Evolutionary conservation across 1,140 invertebrate species (phyloP).

Genomic region (Polypedilum vanderplanki): DNA sequence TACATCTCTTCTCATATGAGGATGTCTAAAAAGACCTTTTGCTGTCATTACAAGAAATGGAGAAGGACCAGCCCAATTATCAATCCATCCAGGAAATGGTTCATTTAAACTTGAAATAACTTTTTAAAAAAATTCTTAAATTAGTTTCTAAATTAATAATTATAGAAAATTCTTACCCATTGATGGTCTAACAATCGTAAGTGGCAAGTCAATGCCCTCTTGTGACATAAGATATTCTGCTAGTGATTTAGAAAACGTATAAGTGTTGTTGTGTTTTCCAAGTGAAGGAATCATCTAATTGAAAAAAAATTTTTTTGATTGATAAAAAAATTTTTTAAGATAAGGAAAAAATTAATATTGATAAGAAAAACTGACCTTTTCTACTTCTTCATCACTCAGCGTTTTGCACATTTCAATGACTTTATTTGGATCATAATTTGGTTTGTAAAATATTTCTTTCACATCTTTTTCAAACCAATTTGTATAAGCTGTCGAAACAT

Average conservation of each 20-base stretch:
- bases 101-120: too few relatives aligned
- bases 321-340: conserved; percentile 27
- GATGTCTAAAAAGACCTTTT: too few relatives aligned
- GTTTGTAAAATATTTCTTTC: conserved; percentile 61
- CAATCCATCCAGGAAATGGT: too few relatives aligned
- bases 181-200: conserved; percentile 58
- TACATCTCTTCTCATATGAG: too few relatives aligned
- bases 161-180: conserved; percentile 77
- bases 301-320: background rate
- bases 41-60: too few relatives aligned
- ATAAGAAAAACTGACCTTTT: conserved; percentile 38
- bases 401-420: conserved; percentile 50
- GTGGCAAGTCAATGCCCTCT: conserved; percentile 53
- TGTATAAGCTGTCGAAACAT: conserved; percentile 64
- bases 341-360: background rate
- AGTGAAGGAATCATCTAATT: conserved; percentile 43
- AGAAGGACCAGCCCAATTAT: too few relatives aligned
- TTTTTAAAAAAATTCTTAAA: too few relatives aligned
- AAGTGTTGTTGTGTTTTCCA: conserved; percentile 62
- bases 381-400: conserved; percentile 45
- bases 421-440: conserved; percentile 54
- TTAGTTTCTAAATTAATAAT: too few relatives aligned
- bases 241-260: conserved; percentile 66
- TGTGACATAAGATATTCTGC: conserved; percentile 56
- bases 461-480: conserved; percentile 53